phyloP scores from a whole-genome alignment of 2,797 vertebrate species.

The Pseudocheirus occidentalis region DNA sequence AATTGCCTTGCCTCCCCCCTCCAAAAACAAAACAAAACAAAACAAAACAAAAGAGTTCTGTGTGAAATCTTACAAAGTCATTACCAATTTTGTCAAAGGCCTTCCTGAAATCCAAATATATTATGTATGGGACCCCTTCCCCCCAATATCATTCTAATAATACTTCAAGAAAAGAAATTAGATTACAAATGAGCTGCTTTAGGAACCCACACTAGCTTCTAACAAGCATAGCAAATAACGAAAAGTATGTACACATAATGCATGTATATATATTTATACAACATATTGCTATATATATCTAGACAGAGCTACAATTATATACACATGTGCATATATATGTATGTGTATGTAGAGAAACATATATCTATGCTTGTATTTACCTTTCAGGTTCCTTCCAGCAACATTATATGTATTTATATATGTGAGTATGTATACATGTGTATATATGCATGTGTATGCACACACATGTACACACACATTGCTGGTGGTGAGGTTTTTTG shows the following conservation, averaged over 20 bases:
- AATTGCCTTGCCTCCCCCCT: too few species aligned
- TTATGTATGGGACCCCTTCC: background rate
- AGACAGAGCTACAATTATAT: background rate
- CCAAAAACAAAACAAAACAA: too few species aligned
- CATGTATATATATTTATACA: background rate
- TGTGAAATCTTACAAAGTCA: too few species aligned
- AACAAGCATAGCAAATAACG: background rate
- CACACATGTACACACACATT: background rate
- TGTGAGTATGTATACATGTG: background rate
- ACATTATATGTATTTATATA: too few species aligned
- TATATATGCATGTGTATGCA: background rate
- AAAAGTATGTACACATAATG: background rate
- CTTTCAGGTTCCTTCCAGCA: background rate
- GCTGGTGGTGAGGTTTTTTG: background rate
- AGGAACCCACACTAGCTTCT: background rate
- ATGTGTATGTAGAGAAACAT: background rate
- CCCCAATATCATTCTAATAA: background rate
- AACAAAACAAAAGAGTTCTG: too few species aligned
- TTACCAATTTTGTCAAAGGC: too few species aligned
- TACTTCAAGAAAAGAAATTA: background rate
- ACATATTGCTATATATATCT: background rate
- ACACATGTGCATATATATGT: background rate
- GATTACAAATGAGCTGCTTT: background rate
- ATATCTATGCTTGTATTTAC: background rate
- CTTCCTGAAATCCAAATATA: too few species aligned